A percentile compares a stretch with the other conserved stretches of the same genome.
Evolutionary conservation across 2,888 invertebrate genomes (phyloP).

Genomic region (Phanerotoma sp.): DNA sequence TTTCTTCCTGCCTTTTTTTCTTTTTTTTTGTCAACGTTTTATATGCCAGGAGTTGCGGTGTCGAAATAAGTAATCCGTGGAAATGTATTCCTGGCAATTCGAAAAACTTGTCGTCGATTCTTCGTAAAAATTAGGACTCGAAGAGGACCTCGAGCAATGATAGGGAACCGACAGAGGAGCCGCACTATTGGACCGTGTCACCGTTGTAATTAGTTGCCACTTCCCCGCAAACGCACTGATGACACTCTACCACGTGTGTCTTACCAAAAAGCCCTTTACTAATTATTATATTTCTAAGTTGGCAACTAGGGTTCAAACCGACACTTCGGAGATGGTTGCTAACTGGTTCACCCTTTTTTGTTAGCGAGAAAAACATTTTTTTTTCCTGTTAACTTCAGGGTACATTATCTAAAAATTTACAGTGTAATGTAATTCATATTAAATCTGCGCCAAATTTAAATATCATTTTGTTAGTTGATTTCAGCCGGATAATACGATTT

Average conservation of each 20-base stretch:
- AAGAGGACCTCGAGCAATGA: constrained; percentile 33
- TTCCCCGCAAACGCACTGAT: constrained; percentile 28
- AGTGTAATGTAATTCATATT: not conserved
- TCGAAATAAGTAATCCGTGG: constrained; percentile 28
- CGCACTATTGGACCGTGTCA: constrained; percentile 45
- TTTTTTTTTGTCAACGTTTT: no score
- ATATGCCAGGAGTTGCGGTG: no score
- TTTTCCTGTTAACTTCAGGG: not conserved
- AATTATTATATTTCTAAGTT: constrained; percentile 20
- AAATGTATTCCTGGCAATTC: constrained; percentile 37
- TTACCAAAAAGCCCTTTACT: constrained; percentile 16
- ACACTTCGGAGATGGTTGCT: constrained; percentile 11
- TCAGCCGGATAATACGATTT: no score
- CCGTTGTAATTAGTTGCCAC: constrained; percentile 49
- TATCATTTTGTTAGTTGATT: no score
- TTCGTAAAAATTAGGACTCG: constrained; percentile 38
- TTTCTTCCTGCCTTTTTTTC: no score
- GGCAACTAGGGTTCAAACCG: constrained; percentile 8
- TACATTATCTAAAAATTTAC: not conserved
- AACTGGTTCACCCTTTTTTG: not conserved
- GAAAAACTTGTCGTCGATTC: constrained; percentile 30
- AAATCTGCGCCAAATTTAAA: no score
- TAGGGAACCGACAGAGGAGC: constrained; percentile 36
- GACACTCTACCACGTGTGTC: constrained; percentile 42
- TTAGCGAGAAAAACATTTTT: no score